Evolutionary conservation across 2,888 invertebrate species (phyloP).

Genomic region (Lepetodrilus schrolli): DNA sequence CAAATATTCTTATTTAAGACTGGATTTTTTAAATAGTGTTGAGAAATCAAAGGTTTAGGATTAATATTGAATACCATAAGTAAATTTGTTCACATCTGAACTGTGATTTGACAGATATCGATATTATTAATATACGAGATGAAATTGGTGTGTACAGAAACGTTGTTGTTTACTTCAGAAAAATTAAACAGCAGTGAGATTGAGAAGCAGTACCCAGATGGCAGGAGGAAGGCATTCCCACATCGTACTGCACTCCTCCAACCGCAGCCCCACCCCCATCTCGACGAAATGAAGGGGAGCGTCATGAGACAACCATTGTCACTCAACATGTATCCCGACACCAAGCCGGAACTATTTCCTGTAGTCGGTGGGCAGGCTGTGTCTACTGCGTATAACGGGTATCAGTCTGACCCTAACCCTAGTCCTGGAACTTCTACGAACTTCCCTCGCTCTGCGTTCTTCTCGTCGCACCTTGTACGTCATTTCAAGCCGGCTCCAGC

Average conservation of each 20-base stretch:
- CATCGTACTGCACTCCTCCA: neutral
- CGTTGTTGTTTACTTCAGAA: too few relatives aligned
- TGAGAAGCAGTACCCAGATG: neutral
- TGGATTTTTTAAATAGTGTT: too few relatives aligned
- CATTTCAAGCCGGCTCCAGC: conserved; percentile 50
- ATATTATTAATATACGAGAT: too few relatives aligned
- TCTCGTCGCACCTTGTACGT: conserved; percentile 20
- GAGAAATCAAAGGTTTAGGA: too few relatives aligned
- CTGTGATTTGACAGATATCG: too few relatives aligned
- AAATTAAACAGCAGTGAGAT: neutral
- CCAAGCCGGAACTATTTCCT: neutral
- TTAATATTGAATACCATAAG: too few relatives aligned
- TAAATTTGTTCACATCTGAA: too few relatives aligned
- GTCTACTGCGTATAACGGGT: neutral
- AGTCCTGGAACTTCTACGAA: neutral
- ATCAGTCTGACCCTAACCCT: neutral
- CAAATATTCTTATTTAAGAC: too few relatives aligned
- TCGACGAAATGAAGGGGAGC: conserved; percentile 13
- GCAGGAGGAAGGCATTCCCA: neutral
- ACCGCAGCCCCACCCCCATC: neutral
- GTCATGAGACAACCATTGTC: neutral
- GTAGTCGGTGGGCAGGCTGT: neutral
- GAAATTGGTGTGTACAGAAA: too few relatives aligned
- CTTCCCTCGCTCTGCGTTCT: conserved; percentile 24
- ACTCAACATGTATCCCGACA: neutral